Percentiles rank a stretch among this genome's conserved stretches.
Conservation (phyloP, 2,888 invertebrate species). For the Harpagoxenus sublaevis region DNA sequence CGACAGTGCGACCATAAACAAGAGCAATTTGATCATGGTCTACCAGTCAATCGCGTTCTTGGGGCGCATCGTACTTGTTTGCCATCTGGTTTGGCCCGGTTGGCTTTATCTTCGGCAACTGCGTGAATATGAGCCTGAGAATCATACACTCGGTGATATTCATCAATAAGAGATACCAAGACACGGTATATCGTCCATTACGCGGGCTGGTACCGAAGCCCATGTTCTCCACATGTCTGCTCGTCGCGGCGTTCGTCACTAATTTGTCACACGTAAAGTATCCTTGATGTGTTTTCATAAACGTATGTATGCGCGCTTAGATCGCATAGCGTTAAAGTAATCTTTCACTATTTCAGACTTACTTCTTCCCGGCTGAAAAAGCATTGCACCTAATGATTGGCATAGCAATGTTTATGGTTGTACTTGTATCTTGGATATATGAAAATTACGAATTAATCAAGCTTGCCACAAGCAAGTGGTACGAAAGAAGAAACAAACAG, state of each 20-base stretch:
- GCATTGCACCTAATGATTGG: slow-evolving; percentile 91
- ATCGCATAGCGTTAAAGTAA: neutral
- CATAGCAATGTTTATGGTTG: slow-evolving; percentile 88
- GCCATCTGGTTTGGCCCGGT: slow-evolving; percentile 95
- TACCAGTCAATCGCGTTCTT: slow-evolving; percentile 95
- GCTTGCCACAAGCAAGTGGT: slow-evolving; percentile 88
- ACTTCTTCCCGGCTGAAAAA: slow-evolving; percentile 88
- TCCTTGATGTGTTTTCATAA: slow-evolving; percentile 6
- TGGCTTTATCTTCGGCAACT: slow-evolving; percentile 98
- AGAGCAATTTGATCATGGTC: slow-evolving; percentile 94
- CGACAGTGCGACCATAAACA: slow-evolving; percentile 95
- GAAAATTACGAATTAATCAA: slow-evolving; percentile 91
- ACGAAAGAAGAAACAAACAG: slow-evolving; percentile 83
- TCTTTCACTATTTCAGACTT: slow-evolving; percentile 83
- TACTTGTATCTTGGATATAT: slow-evolving; percentile 90
- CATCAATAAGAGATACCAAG: slow-evolving; percentile 90
- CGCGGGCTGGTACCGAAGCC: slow-evolving; percentile 91
- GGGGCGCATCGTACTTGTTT: slow-evolving; percentile 93
- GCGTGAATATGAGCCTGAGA: slow-evolving; percentile 96
- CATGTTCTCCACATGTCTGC: slow-evolving; percentile 89
- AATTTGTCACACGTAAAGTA: slow-evolving; percentile 89
- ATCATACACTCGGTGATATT: slow-evolving; percentile 91
- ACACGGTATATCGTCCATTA: slow-evolving; percentile 90
- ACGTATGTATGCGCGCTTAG: neutral
- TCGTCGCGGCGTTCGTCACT: slow-evolving; percentile 89